Percentiles rank a stretch among this genome's conserved stretches.
These are phyloP conservation scores for Heliconius charithonia DNA, from an alignment of 2,888 invertebrate species.

Conservation along the genomic window DNA sequence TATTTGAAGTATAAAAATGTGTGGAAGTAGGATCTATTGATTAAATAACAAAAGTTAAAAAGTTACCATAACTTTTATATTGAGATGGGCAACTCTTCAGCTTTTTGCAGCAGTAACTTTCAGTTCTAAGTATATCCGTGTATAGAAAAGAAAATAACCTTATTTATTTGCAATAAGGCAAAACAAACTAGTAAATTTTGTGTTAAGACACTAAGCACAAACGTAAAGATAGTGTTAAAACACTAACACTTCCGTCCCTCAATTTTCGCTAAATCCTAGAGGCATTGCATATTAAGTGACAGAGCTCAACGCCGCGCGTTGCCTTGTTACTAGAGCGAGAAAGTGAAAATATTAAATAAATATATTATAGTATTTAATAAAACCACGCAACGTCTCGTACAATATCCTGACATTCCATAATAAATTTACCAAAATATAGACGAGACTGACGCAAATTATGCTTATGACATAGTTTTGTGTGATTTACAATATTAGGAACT, in stretches of 20 bases:
- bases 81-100: no score
- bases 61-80: no score
- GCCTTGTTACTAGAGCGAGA: not conserved
- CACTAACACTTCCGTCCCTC: not conserved
- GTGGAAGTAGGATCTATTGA: no score
- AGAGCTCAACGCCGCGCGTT: not conserved
- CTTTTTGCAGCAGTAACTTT: no score
- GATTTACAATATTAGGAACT: constrained; percentile 22
- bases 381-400: not conserved
- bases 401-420: constrained; percentile 7
- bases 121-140: no score
- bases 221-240: not conserved
- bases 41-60: no score
- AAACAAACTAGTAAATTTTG: not conserved
- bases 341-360: not conserved
- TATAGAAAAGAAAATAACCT: no score
- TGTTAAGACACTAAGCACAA: not conserved
- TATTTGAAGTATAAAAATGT: no score
- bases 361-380: constrained; percentile 7
- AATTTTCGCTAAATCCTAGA: not conserved
- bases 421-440: constrained; percentile 24
- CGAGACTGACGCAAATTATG: constrained; percentile 23
- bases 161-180: not conserved
- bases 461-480: constrained; percentile 20
- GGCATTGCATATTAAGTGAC: not conserved